These are phyloP conservation scores for Chanos chanos DNA, from an alignment of 2,797 vertebrate genomes.

Conservation along the genomic window DNA sequence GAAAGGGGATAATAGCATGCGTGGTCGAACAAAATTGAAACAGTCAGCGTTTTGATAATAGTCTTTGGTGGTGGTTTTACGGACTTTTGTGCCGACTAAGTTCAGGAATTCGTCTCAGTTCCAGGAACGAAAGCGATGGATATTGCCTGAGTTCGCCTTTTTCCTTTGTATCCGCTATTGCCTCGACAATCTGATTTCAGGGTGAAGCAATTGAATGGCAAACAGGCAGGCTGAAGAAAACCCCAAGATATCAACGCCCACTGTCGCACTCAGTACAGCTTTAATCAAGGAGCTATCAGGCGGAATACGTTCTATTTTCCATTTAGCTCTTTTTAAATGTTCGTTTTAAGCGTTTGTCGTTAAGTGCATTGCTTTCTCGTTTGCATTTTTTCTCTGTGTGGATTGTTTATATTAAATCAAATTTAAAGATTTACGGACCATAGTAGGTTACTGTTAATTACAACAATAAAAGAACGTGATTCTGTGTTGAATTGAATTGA, in stretches of 20 bases:
- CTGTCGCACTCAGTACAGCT: slow-evolving; percentile 72
- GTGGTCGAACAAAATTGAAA: slow-evolving; percentile 36
- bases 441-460: too few relatives aligned
- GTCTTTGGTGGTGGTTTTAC: slow-evolving; percentile 45
- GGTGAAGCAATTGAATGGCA: slow-evolving; percentile 75
- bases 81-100: slow-evolving; percentile 50
- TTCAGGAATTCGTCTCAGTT: slow-evolving; percentile 57
- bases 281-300: slow-evolving; percentile 74
- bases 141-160: slow-evolving; percentile 53
- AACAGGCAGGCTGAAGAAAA: slow-evolving; percentile 76
- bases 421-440: too few relatives aligned
- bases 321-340: slow-evolving; percentile 47
- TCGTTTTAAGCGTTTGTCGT: slow-evolving; percentile 36
- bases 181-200: slow-evolving; percentile 67
- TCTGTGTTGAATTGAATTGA: too few relatives aligned
- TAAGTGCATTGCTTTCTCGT: slow-evolving; percentile 34
- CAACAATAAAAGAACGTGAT: too few relatives aligned
- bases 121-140: slow-evolving; percentile 59
- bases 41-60: slow-evolving; percentile 45
- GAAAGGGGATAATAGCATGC: slow-evolving; percentile 31
- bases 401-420: too few relatives aligned
- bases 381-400: too few relatives aligned
- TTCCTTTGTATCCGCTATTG: slow-evolving; percentile 44
- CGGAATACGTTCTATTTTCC: slow-evolving; percentile 54
- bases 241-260: slow-evolving; percentile 71